Evolutionary conservation across 2,797 vertebrate genomes (phyloP).

Genomic region (Poeciliopsis presidionis): DNA sequence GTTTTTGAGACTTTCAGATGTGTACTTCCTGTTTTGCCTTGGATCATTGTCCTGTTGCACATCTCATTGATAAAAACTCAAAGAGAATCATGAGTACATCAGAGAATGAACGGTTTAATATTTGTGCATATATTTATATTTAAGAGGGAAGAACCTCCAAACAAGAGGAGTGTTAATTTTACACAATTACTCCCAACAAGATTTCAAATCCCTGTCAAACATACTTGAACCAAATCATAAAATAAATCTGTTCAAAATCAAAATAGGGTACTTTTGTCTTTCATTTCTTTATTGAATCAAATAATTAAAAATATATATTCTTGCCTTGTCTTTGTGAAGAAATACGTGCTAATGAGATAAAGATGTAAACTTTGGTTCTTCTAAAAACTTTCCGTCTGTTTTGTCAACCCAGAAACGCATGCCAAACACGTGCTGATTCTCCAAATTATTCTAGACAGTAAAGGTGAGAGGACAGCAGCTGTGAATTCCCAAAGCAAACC

Average conservation of each 20-base stretch:
- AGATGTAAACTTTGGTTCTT: neutral
- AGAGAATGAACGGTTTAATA: neutral
- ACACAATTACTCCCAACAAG: neutral
- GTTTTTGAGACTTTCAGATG: neutral
- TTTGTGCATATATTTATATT: neutral
- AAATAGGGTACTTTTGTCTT: neutral
- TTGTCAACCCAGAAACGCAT: slow-evolving; percentile 13
- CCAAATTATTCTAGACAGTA: slow-evolving; percentile 48
- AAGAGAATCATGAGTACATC: neutral
- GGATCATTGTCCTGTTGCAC: neutral
- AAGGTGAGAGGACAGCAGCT: slow-evolving; percentile 52
- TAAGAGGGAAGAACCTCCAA: neutral
- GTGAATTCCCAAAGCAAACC: slow-evolving; percentile 53
- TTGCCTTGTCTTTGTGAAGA: neutral
- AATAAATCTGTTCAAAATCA: neutral
- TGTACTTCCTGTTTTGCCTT: neutral
- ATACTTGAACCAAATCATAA: neutral
- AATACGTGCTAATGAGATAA: neutral
- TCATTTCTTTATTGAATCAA: neutral
- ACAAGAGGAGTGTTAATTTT: neutral
- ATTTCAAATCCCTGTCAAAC: neutral
- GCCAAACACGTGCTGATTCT: slow-evolving; percentile 36
- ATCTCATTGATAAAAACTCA: neutral
- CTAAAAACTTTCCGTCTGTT: neutral
- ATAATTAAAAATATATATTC: neutral